These are phyloP conservation scores for Hoplodrina blanda DNA, from an alignment of 2,888 invertebrate species.

Conservation along the genomic window DNA sequence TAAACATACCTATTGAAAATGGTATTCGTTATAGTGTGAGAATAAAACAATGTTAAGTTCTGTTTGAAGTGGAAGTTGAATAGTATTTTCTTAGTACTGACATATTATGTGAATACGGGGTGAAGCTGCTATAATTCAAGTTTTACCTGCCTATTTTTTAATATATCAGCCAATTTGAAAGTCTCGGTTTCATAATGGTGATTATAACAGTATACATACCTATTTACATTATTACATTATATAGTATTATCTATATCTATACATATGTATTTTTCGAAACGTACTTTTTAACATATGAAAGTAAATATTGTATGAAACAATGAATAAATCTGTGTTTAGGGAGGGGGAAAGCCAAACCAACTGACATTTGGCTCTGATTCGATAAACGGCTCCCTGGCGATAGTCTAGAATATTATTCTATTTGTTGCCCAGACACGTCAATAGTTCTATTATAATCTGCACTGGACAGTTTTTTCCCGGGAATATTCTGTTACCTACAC, in stretches of 20 bases:
- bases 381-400: constrained; percentile 22
- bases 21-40: constrained; percentile 15
- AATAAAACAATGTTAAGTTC: background rate
- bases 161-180: no score
- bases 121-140: no score
- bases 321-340: background rate
- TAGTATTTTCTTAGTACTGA: background rate
- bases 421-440: constrained; percentile 30
- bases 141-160: no score
- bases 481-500: no score
- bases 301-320: background rate
- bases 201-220: no score
- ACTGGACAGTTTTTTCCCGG: background rate
- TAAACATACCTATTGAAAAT: constrained; percentile 14
- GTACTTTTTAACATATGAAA: no score
- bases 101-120: background rate
- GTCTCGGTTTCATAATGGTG: no score
- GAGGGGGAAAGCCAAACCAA: background rate
- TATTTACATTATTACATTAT: no score
- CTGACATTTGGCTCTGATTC: constrained; percentile 24
- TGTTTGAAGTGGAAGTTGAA: constrained; percentile 5
- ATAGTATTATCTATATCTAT: no score
- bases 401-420: constrained; percentile 1
- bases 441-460: constrained; percentile 8
- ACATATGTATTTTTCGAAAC: no score